These are phyloP conservation scores for Pluvianellus socialis DNA, from an alignment of 2,113 vertebrate genomes.

Conservation along the genomic window DNA sequence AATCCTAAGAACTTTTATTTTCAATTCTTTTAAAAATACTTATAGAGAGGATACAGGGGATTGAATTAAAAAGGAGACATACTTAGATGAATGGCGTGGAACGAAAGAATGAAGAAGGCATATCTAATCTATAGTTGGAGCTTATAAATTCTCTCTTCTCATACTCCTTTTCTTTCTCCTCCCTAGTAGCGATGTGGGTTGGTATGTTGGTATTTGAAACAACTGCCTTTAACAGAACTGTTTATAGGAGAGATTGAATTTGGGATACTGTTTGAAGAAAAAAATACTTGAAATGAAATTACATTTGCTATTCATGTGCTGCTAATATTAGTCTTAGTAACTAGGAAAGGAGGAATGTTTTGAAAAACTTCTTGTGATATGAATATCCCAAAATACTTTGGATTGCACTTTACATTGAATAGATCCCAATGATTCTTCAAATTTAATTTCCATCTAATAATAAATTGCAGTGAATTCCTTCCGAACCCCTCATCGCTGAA, in stretches of 20 bases:
- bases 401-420: background rate
- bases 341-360: conserved; percentile 36
- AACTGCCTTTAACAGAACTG: conserved; percentile 9
- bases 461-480: background rate
- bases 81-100: background rate
- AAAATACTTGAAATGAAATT: background rate
- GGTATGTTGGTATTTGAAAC: conserved; percentile 46
- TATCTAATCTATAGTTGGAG: background rate
- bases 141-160: background rate
- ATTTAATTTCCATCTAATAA: conserved; percentile 10
- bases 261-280: background rate
- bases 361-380: background rate
- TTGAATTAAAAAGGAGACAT: background rate
- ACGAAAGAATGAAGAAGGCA: background rate
- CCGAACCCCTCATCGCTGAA: background rate
- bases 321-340: conserved; percentile 31
- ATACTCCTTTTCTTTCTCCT: background rate
- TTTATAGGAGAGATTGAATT: background rate
- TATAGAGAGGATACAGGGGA: background rate
- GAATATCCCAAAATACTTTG: background rate
- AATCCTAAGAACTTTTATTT: background rate
- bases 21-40: background rate
- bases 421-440: background rate
- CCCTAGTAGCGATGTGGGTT: background rate
- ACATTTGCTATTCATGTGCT: background rate